Base-by-base conservation (phyloP, 1,140 invertebrate genomes). In the Charaxes varanes region DNA sequence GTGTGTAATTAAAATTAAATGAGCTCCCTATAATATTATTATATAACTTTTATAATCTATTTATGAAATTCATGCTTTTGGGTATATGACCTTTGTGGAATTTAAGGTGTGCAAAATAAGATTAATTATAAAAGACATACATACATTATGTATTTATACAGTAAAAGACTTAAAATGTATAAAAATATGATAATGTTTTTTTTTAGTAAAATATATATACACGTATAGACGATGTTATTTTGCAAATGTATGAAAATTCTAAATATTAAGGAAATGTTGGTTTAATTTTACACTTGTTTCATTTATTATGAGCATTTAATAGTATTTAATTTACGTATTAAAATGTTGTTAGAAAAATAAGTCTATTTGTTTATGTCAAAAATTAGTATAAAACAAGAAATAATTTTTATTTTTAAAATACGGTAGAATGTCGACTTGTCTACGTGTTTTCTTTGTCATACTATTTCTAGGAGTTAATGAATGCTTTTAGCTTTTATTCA, bases 1-100 rank as follows among this genome's bases (percentile, higher is more conserved):
- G 19, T 41, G 24, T 43, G 48, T 54, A 40, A 50, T 51, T 51
- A 49, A 49, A 55, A 48, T 62, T 63, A 38, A 52, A 64, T 59
- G 55, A 64, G 55, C 60, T 47, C 60, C 52, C 57, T 57, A 57
- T 41, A 33, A 19, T 34, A 17, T 34, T 21, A 34, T 10, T 31
- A 31, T 8, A n/a, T 14, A 28, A 14, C 14, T 15, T 14, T 28
- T 28, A 28, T 31, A 18, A 31, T 31, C n/a, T 31, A 17, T 18
- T 31, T 31, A 16, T 31, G 11, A 31, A 14, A 31, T n/a, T 31
- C 15, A 12, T 10, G 0, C 3, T 4, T 30, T 18, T 31, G 28
- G 15, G 15, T 31, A 31, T 31, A 14, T 31, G 28, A 18, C 15
- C n/a, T 31, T 31, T 31, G 18, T 31, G 15, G 15, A 8, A 18